These are phyloP conservation scores for Hippocampus mohnikei DNA, from an alignment of 2,113 vertebrate species.

Conservation along the genomic window DNA sequence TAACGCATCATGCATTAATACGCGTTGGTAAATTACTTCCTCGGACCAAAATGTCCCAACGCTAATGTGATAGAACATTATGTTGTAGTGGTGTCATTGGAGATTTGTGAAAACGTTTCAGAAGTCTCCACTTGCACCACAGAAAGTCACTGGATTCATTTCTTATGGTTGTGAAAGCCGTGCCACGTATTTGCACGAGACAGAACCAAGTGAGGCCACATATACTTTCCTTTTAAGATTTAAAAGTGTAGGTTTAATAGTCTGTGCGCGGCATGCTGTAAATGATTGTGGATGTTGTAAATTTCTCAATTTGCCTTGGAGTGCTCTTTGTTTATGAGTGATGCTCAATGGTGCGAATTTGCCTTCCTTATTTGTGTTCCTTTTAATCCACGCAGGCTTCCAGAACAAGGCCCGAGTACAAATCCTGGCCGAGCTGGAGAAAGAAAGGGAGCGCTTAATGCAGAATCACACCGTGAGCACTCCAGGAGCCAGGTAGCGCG, in stretches of 20 bases:
- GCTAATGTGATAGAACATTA: no score
- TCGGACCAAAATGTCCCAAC: no score
- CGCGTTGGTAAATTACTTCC: no score
- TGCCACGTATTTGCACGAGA: no score
- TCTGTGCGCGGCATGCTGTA: not conserved
- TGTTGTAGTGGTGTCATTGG: no score
- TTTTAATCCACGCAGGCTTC: slow-evolving; percentile 71
- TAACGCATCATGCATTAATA: no score
- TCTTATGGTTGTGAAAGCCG: no score
- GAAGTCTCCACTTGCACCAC: no score
- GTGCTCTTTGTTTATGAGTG: not conserved
- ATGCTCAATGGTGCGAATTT: not conserved
- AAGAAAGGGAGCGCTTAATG: slow-evolving; percentile 89
- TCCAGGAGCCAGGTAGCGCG: slow-evolving; percentile 85
- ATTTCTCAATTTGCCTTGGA: not conserved
- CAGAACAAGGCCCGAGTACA: slow-evolving; percentile 91
- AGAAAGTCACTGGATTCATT: no score
- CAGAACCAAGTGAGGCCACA: not conserved
- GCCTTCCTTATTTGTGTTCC: not conserved
- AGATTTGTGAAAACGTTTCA: no score
- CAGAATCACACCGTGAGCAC: slow-evolving; percentile 90
- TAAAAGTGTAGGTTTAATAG: not conserved
- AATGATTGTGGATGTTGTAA: not conserved
- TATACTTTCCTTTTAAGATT: not conserved
- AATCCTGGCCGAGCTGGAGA: slow-evolving; percentile 92